Evolutionary conservation across 2,888 invertebrate genomes (phyloP).

Genomic region (Acronicta leporina): DNA sequence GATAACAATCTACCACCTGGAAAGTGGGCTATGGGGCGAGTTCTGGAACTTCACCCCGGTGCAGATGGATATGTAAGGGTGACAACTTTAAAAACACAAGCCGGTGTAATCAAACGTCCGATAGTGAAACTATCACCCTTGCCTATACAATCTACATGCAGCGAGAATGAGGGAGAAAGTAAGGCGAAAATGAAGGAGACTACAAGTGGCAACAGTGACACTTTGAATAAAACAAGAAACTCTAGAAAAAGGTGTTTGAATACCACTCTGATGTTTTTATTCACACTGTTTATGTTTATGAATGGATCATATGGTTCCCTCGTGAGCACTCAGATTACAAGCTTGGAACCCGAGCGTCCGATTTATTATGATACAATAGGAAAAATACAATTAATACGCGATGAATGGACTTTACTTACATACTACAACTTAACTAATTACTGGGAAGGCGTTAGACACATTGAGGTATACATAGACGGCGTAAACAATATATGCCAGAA

Average conservation of each 20-base stretch:
- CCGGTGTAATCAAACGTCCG: slow-evolving; percentile 1
- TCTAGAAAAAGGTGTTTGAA: too few species aligned
- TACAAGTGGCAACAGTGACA: too few species aligned
- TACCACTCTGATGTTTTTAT: background rate
- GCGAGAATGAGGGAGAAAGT: background rate
- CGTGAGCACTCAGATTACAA: slow-evolving; percentile 1
- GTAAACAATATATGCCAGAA: background rate
- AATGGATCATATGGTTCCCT: slow-evolving; percentile 1
- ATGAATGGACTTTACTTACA: slow-evolving; percentile 35
- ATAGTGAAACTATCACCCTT: slow-evolving; percentile 6
- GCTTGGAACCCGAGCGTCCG: slow-evolving; percentile 7
- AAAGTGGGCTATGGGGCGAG: slow-evolving; percentile 7
- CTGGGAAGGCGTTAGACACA: slow-evolving; percentile 2
- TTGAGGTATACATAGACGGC: too few species aligned
- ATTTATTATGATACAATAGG: slow-evolving; percentile 12
- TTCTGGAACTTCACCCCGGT: slow-evolving; percentile 5
- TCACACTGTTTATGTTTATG: slow-evolving; percentile 1
- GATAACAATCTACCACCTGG: slow-evolving; percentile 1
- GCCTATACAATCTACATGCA: background rate
- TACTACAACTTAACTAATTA: slow-evolving; percentile 16
- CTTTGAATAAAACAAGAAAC: too few species aligned
- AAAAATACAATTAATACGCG: slow-evolving; percentile 32
- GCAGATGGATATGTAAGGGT: slow-evolving; percentile 4
- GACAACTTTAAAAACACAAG: slow-evolving; percentile 1
- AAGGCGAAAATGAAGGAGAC: too few species aligned